Evolutionary conservation across 2,888 invertebrate genomes (phyloP), one percentile per base, ranked within the genome.

Genomic region (Yponomeuta evonymella): DNA sequence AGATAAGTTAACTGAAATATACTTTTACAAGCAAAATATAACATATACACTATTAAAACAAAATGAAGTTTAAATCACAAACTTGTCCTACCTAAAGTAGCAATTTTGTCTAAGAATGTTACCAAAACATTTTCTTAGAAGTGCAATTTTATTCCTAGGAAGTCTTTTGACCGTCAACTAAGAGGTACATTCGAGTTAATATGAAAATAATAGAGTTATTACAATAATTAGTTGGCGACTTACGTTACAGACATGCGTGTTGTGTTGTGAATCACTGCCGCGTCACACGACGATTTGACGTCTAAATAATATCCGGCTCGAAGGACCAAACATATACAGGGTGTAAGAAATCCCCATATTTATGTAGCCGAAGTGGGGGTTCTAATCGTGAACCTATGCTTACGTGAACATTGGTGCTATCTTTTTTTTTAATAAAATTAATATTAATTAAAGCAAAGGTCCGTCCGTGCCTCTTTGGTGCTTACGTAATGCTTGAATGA

Each of bases 101-200:
- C 51, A 58, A 58, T 58, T 5, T 58, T 58, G 51, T 58, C 15
- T 58, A 58, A 58, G 15, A n/a, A n/a, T n/a, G n/a, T n/a, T n/a
- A 15, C 51, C 65, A 23, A 67, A 43, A 33, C 67, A 67, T 36
- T 67, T 67, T 8, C 48, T 67, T 67, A 48, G 48, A 23, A 67
- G 48, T 23, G 79, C 77, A 76, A 75, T 79, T 78, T 81, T 71
- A 76, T 80, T 78, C 51, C 3, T 15, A 58, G 86, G 85, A 87
- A 88, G 90, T 88, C 88, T 84, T 83, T 88, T 88, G 90, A 15
- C 83, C 83, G 87, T 73, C 73, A 72, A 70, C 73, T 84, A 84
- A 85, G 83, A 85, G 82, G 82, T 76, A 84, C 84, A 88, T 90
- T 87, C 83, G 76, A 84, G 83, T 82, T 89, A 89, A 90, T 89